phyloP scores from a whole-genome alignment of 2,888 invertebrate species.

The Petrolisthes cinctipes region DNA sequence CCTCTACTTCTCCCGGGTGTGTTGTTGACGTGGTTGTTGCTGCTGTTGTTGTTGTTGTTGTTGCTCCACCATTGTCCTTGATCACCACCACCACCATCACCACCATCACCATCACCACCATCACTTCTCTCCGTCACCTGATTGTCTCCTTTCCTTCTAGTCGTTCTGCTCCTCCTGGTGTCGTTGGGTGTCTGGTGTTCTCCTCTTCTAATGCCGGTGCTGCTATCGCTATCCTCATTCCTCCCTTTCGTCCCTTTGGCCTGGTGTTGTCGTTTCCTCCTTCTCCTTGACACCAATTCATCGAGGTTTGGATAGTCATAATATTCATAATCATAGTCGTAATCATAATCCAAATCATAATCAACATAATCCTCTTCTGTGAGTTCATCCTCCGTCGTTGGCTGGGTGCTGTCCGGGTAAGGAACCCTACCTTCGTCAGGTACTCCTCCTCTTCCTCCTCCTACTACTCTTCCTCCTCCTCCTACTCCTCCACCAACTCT shows the following conservation, averaged over 20 bases:
- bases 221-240: not conserved
- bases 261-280: constrained; percentile 17
- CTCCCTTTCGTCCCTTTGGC: not conserved
- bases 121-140: too few relatives aligned
- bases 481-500: not conserved
- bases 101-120: too few relatives aligned
- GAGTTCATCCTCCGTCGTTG: not conserved
- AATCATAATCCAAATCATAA: not conserved
- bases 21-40: too few relatives aligned
- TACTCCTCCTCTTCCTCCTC: not conserved
- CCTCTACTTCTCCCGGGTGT: too few relatives aligned
- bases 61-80: too few relatives aligned
- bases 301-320: constrained; percentile 4
- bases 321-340: constrained; percentile 2
- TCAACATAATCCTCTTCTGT: constrained; percentile 9
- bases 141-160: too few relatives aligned
- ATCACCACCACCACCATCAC: too few relatives aligned
- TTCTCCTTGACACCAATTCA: not conserved
- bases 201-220: too few relatives aligned
- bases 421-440: not conserved
- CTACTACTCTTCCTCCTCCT: not conserved
- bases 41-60: too few relatives aligned
- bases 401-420: not conserved
- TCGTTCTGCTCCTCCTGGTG: too few relatives aligned
- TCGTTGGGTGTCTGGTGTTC: too few relatives aligned